A percentile compares a stretch with the other conserved stretches of the same genome.
These are phyloP conservation scores for Lutjanus erythropterus DNA, from an alignment of 2,113 vertebrate species.

Conservation along the genomic window DNA sequence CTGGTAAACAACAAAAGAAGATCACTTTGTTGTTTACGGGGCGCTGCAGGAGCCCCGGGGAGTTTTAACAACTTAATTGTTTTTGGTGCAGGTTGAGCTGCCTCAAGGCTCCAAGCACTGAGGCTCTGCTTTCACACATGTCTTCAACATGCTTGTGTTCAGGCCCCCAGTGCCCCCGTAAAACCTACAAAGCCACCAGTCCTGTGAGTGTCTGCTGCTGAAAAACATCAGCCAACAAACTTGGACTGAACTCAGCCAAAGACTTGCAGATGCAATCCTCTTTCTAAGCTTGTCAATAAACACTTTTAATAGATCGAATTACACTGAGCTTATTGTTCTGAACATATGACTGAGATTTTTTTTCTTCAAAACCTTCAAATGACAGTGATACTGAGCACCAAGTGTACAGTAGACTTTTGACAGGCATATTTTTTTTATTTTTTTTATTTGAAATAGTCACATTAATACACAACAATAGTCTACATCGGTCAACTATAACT, in stretches of 20 bases:
- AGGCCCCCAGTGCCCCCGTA: slow-evolving; percentile 20
- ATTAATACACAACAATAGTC: too few relatives aligned
- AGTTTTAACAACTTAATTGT: slow-evolving; percentile 71
- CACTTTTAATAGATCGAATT: not conserved
- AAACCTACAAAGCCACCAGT: slow-evolving; percentile 59
- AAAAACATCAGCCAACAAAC: slow-evolving; percentile 26
- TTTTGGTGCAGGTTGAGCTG: slow-evolving; percentile 59
- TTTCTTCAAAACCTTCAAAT: not conserved
- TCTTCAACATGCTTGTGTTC: slow-evolving; percentile 50
- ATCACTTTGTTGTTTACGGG: slow-evolving; percentile 74
- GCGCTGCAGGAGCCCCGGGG: slow-evolving; percentile 43
- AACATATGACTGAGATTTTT: not conserved
- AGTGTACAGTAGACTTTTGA: too few relatives aligned
- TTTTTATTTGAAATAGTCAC: too few relatives aligned
- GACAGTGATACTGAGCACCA: not conserved
- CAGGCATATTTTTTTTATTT: too few relatives aligned
- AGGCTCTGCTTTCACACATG: slow-evolving; percentile 64
- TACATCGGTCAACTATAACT: too few relatives aligned
- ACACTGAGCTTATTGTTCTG: not conserved
- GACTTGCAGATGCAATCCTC: not conserved
- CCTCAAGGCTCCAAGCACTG: slow-evolving; percentile 25
- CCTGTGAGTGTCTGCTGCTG: slow-evolving; percentile 35
- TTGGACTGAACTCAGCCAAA: slow-evolving; percentile 5
- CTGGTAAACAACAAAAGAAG: slow-evolving; percentile 70
- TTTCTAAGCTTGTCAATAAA: not conserved